Evolutionary conservation across 2,113 vertebrate species (phyloP).

Genomic region (Barnardius zonarius): DNA sequence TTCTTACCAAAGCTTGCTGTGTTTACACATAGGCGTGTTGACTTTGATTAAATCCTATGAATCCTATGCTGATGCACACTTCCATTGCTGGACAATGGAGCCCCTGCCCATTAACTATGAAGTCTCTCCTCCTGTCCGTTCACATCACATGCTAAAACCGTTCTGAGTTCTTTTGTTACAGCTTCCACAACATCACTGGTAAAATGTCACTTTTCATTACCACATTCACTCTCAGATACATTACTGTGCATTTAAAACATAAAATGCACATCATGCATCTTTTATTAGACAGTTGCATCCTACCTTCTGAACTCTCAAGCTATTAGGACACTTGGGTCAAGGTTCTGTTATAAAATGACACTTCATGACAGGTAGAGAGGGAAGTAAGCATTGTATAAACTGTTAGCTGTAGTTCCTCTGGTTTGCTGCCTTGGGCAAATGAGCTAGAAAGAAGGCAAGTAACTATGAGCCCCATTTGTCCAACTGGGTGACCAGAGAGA

Average conservation of each 20-base stretch:
- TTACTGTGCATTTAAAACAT: background rate
- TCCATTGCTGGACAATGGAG: background rate
- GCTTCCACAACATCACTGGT: background rate
- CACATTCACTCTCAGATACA: background rate
- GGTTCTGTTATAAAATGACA: background rate
- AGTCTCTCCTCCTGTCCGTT: background rate
- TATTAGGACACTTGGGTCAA: background rate
- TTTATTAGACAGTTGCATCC: background rate
- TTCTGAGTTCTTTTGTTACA: background rate
- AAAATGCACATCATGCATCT: background rate
- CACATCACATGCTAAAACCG: background rate
- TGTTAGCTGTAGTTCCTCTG: background rate
- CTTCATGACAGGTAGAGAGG: background rate
- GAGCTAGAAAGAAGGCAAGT: background rate
- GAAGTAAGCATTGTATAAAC: background rate
- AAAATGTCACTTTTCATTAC: background rate
- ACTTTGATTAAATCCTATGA: background rate
- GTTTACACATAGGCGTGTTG: fast-evolving
- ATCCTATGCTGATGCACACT: fast-evolving
- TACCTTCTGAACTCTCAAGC: background rate
- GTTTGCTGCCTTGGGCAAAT: background rate
- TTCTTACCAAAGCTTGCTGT: background rate
- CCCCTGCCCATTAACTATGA: background rate
- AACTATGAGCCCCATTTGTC: background rate
- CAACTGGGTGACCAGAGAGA: background rate